These are phyloP conservation scores for Pedicia rivosa DNA, from an alignment of 2,888 invertebrate species.

Conservation along the genomic window DNA sequence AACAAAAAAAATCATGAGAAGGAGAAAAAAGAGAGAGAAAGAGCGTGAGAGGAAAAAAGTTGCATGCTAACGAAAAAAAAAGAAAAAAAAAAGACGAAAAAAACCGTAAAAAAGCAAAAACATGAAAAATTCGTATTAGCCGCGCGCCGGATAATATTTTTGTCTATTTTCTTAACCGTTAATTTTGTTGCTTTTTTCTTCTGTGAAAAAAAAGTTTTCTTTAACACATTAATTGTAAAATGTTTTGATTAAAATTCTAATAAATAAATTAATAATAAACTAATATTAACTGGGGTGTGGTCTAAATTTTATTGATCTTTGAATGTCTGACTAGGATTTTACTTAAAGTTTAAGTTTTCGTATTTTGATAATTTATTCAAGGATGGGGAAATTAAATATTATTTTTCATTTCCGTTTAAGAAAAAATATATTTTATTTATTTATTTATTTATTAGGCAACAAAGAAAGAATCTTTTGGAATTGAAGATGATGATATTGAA, in stretches of 20 bases:
- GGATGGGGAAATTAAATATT: too few relatives aligned
- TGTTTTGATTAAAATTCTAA: neutral
- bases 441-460: constrained; percentile 11
- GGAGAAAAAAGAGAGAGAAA: neutral
- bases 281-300: neutral
- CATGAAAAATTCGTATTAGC: too few relatives aligned
- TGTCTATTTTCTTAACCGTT: too few relatives aligned
- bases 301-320: neutral
- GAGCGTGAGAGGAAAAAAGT: neutral
- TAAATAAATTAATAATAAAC: neutral
- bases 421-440: neutral
- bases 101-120: too few relatives aligned
- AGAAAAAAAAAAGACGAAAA: neutral
- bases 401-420: neutral
- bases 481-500: constrained; percentile 32
- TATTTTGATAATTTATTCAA: too few relatives aligned
- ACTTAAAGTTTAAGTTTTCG: neutral
- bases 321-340: neutral
- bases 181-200: too few relatives aligned
- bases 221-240: neutral
- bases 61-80: neutral
- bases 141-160: too few relatives aligned
- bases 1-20: neutral
- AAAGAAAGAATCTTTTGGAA: constrained; percentile 17
- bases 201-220: neutral